A percentile compares a stretch with the other conserved stretches of the same genome.
phyloP scores from a whole-genome alignment of 2,797 vertebrate species.

The Characodon lateralis region DNA sequence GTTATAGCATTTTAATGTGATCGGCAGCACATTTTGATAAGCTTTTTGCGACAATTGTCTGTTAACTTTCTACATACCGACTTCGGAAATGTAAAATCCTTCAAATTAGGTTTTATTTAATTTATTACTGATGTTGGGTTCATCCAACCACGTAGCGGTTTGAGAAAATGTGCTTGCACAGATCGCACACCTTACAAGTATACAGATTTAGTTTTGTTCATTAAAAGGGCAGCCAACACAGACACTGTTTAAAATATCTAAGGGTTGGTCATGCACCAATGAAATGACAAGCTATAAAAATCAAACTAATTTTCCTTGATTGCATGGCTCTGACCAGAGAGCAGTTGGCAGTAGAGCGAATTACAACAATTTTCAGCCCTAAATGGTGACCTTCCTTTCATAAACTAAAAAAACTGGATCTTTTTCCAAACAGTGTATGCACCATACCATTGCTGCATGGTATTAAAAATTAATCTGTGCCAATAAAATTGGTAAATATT shows the following conservation, averaged over 20 bases:
- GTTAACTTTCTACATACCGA: neutral
- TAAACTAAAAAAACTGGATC: no score
- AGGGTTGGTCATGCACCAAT: neutral
- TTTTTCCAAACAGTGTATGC: no score
- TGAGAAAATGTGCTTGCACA: neutral
- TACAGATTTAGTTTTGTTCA: neutral
- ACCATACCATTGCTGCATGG: no score
- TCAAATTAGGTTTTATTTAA: neutral
- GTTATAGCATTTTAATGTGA: neutral
- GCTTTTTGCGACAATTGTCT: neutral
- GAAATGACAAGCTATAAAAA: neutral
- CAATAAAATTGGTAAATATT: no score
- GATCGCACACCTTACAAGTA: neutral
- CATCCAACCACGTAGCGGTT: neutral
- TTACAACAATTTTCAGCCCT: no score
- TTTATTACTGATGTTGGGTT: neutral
- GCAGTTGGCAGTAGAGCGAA: no score
- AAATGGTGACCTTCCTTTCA: no score
- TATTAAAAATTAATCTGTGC: no score
- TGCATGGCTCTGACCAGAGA: no score
- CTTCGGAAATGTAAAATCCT: neutral
- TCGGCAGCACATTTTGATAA: neutral
- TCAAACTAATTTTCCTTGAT: neutral
- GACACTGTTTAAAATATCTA: neutral
- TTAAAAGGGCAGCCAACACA: neutral